Evolutionary conservation across 1,140 invertebrate genomes (phyloP).

Genomic region (Drosophila fuyamai): DNA sequence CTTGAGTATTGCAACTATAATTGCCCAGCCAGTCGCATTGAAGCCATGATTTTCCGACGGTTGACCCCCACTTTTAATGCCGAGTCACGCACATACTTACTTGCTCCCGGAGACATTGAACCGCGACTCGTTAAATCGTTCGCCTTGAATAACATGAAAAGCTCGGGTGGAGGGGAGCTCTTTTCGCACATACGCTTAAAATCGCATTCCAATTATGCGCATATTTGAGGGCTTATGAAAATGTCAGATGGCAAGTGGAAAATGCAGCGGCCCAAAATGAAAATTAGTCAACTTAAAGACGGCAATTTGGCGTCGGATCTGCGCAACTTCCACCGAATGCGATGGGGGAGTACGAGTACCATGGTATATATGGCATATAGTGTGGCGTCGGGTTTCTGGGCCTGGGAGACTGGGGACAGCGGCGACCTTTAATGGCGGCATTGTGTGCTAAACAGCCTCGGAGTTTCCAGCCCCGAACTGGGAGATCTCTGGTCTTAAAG

Average conservation of each 20-base stretch:
- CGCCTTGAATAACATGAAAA: slow-evolving; percentile 48
- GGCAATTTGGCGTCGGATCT: slow-evolving; percentile 53
- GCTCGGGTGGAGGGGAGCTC: background rate
- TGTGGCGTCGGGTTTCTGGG: slow-evolving; percentile 1
- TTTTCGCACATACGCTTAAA: slow-evolving; percentile 60
- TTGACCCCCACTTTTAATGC: slow-evolving; percentile 19
- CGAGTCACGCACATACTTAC: slow-evolving; percentile 35
- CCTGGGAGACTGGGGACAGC: slow-evolving; percentile 45
- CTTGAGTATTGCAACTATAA: slow-evolving; percentile 23
- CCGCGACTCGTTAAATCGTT: slow-evolving; percentile 25
- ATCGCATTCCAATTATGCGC: slow-evolving; percentile 57
- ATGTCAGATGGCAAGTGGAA: slow-evolving; percentile 37
- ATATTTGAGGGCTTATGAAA: slow-evolving; percentile 46
- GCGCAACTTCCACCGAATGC: slow-evolving; percentile 22
- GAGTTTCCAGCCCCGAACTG: slow-evolving; percentile 22
- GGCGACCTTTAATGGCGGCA: slow-evolving; percentile 73
- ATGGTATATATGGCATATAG: slow-evolving; percentile 4
- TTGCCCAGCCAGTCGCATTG: slow-evolving; percentile 26
- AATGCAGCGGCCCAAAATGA: slow-evolving; percentile 51
- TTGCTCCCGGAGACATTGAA: slow-evolving; percentile 29
- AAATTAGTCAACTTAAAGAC: slow-evolving; percentile 74
- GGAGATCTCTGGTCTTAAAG: slow-evolving; percentile 30
- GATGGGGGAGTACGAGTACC: background rate
- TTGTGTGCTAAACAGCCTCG: slow-evolving; percentile 76
- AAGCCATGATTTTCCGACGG: slow-evolving; percentile 16